Conservation (phyloP, 2,113 vertebrate species). For the Bujurquina vittata region DNA sequence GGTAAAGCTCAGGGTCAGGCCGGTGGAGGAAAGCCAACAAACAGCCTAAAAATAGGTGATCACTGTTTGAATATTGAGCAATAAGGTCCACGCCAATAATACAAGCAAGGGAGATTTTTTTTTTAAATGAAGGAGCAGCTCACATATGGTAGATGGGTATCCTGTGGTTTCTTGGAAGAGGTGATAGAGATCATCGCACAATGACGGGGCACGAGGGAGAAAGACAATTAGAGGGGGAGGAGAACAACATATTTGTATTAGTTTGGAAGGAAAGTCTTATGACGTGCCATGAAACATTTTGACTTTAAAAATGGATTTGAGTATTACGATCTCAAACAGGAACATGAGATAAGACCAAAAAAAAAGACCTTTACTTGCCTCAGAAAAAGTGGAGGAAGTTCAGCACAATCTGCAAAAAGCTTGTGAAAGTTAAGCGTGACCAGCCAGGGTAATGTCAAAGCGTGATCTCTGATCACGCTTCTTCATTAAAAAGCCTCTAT, state of each 20-base stretch:
- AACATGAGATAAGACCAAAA: neutral
- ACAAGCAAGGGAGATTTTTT: slow-evolving; percentile 13
- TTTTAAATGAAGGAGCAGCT: rapidly evolving
- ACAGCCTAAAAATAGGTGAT: slow-evolving; percentile 38
- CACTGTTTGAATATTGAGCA: slow-evolving; percentile 39
- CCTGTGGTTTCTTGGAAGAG: slow-evolving; percentile 60
- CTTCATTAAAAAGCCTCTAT: slow-evolving; percentile 24
- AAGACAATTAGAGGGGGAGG: slow-evolving; percentile 13
- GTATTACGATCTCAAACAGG: neutral
- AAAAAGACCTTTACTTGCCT: neutral
- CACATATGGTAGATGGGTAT: slow-evolving; percentile 55
- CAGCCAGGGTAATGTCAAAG: neutral
- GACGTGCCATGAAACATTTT: neutral
- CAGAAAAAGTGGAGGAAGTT: neutral
- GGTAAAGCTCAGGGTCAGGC: slow-evolving; percentile 4
- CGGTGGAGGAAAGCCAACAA: neutral
- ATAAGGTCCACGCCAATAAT: slow-evolving; percentile 20
- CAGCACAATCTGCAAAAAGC: neutral
- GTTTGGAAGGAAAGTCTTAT: neutral
- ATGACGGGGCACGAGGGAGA: neutral
- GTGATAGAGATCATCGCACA: slow-evolving; percentile 13
- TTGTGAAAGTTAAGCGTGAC: neutral
- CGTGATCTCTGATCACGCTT: neutral
- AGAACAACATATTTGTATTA: neutral
- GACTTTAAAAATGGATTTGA: neutral